phyloP scores from a whole-genome alignment of 1,140 invertebrate genomes.

The Apis dorsata region DNA sequence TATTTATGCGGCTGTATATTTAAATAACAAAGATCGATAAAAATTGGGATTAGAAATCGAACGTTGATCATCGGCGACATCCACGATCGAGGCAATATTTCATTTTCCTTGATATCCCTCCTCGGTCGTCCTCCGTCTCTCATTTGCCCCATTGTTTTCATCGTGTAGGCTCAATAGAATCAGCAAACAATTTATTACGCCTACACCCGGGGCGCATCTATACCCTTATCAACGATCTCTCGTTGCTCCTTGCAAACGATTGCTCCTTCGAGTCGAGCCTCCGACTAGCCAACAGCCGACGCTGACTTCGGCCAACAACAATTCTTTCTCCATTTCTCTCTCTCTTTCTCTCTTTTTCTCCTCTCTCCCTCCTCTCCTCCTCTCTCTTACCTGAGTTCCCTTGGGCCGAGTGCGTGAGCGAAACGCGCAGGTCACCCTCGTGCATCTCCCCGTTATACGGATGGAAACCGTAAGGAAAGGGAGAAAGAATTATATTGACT shows the following conservation, averaged over 20 bases:
- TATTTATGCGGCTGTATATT: no score
- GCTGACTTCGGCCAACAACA: conserved; percentile 31
- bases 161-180: conserved; percentile 67
- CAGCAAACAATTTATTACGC: conserved; percentile 69
- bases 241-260: conserved; percentile 61
- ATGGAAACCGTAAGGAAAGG: neutral
- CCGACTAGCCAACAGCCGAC: conserved; percentile 43
- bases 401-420: conserved; percentile 25
- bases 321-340: conserved; percentile 15
- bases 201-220: conserved; percentile 65
- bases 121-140: conserved; percentile 34
- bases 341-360: conserved; percentile 15
- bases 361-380: conserved; percentile 7
- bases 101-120: conserved; percentile 34
- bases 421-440: conserved; percentile 24
- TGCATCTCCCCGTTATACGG: conserved; percentile 17
- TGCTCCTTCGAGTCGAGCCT: conserved; percentile 57
- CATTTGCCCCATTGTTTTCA: conserved; percentile 56
- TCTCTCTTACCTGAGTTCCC: conserved; percentile 3
- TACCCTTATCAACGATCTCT: conserved; percentile 63
- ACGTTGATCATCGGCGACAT: conserved; percentile 30
- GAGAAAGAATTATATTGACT: neutral
- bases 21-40: no score
- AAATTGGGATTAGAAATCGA: conserved; percentile 35
- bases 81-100: conserved; percentile 32